Base-by-base conservation (phyloP, 2,113 vertebrate genomes). In the Edolisoma coerulescens region DNA sequence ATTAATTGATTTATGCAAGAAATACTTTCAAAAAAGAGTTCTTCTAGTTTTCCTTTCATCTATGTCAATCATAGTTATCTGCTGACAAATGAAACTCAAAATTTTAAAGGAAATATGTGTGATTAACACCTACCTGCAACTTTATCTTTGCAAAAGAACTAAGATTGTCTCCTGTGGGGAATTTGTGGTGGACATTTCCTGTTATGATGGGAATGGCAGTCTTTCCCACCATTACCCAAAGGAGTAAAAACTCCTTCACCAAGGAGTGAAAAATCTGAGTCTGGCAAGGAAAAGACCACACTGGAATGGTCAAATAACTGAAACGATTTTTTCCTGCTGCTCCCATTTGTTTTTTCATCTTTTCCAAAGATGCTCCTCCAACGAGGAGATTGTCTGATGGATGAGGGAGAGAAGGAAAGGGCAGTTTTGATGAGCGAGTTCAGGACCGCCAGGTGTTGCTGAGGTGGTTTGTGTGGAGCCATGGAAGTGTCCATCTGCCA, bases 381-480 rank as follows among this genome's bases (percentile, higher is more conserved):
- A 3, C 0, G 0, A 80, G 78, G 47, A 52, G 39, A 28, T 13
- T 8, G 0, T 30, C 27, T 64, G 50, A 19, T 6, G 63, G 37
- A 12, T 1, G 11, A 61, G 42, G 49, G 39, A 52, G 19, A 16
- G 64, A 67, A 70, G 47, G 26, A 42, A 41, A 41, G 50, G 35
- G 13, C 5, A 9, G 6, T 30, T 76, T 49, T 33, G 13, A 2
- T 64, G 49, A 4, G 22, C 2, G 27, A 45, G 39, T 16, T 79
- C 9, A 27, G n/a, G 27, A 63, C 61, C 65, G 44, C 22, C 4
- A 16, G 74, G 64, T 5, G 27, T 3, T 73, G 70, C 59, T n/a
- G 77, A 59, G 39, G 32, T 71, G 52, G 52, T 10, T 47, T 0
- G 1, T 49, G 37, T 59, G 32, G 42, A 23, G 30, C n/a, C 2